Evolutionary conservation across 2,888 invertebrate genomes (phyloP).

Genomic region (Keiferia lycopersicella): DNA sequence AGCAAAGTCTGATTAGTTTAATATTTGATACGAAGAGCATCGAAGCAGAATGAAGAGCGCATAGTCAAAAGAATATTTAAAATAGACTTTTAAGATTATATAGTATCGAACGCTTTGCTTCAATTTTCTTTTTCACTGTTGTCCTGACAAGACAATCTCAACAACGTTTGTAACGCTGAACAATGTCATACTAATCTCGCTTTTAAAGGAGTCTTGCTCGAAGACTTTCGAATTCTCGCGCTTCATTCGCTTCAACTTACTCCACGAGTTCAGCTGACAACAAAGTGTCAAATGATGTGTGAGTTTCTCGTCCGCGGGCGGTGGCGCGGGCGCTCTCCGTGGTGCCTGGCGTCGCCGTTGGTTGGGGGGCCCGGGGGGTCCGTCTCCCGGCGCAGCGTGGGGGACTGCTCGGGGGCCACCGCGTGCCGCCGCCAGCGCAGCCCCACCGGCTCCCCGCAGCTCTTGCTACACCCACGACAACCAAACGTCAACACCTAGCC

Average conservation of each 20-base stretch:
- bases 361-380: slow-evolving; percentile 31
- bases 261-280: slow-evolving; percentile 35
- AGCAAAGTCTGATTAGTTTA: too few species aligned
- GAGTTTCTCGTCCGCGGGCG: slow-evolving; percentile 38
- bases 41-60: not conserved
- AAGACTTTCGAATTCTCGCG: too few species aligned
- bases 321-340: slow-evolving; percentile 36
- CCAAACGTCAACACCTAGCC: slow-evolving; percentile 46
- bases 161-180: not conserved
- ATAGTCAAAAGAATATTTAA: not conserved
- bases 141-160: not conserved
- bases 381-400: slow-evolving; percentile 26
- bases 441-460: slow-evolving; percentile 53
- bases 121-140: not conserved
- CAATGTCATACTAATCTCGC: not conserved
- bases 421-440: slow-evolving; percentile 64
- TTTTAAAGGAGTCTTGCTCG: not conserved
- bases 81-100: too few species aligned
- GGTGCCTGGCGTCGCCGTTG: slow-evolving; percentile 31
- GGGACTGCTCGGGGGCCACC: slow-evolving; percentile 56
- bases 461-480: slow-evolving; percentile 56
- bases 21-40: not conserved
- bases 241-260: not conserved
- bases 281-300: slow-evolving; percentile 54
- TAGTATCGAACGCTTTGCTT: not conserved